Conservation (phyloP, 2,113 vertebrate species). For the Cranoglanis bouderius region DNA sequence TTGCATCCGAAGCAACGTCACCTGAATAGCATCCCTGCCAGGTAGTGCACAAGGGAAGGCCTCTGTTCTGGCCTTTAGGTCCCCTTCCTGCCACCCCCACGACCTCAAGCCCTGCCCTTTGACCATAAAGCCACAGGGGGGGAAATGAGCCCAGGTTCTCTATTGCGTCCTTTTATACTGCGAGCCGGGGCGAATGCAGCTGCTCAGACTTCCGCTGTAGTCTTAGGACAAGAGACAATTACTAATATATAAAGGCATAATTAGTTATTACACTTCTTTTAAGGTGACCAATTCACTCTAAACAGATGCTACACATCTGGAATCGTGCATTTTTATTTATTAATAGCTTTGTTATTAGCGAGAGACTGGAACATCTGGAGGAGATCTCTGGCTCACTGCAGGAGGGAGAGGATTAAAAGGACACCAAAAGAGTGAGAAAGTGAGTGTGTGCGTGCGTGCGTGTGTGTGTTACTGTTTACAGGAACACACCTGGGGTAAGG, state of each 20-base stretch:
- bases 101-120: slow-evolving; percentile 26
- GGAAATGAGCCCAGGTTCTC: slow-evolving; percentile 37
- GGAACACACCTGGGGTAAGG: slow-evolving; percentile 88
- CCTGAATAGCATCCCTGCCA: slow-evolving; percentile 93
- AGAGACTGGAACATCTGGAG: slow-evolving; percentile 26
- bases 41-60: slow-evolving; percentile 88
- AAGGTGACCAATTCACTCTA: not conserved
- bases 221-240: not conserved
- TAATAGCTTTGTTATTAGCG: slow-evolving; percentile 34
- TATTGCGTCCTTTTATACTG: slow-evolving; percentile 56
- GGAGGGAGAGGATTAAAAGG: slow-evolving; percentile 50
- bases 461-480: slow-evolving; percentile 79
- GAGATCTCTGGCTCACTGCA: slow-evolving; percentile 69
- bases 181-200: not conserved
- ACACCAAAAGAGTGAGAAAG: slow-evolving; percentile 79
- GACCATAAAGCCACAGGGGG: slow-evolving; percentile 35
- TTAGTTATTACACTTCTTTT: not conserved
- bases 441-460: slow-evolving; percentile 60
- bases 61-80: slow-evolving; percentile 79
- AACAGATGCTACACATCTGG: slow-evolving; percentile 36
- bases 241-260: not conserved
- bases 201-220: not conserved
- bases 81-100: slow-evolving; percentile 41
- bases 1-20: slow-evolving; percentile 83
- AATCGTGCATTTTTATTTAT: slow-evolving; percentile 32